Evolutionary conservation across 2,888 invertebrate genomes (phyloP).

Genomic region (Nebria salina): DNA sequence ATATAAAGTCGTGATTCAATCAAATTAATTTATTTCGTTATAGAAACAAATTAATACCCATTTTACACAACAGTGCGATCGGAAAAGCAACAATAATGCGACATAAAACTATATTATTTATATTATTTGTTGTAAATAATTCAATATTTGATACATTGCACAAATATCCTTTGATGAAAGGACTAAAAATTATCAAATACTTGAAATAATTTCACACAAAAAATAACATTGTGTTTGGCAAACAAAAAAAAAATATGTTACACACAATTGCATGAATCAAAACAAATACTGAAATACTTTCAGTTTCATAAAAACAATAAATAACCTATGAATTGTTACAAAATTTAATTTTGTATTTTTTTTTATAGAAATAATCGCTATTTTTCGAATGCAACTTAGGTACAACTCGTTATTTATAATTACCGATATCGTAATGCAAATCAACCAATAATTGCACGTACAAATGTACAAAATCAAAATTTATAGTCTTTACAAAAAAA

Average conservation of each 20-base stretch:
- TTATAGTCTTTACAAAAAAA: background rate
- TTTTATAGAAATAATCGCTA: slow-evolving; percentile 16
- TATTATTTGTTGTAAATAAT: slow-evolving; percentile 12
- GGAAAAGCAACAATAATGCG: slow-evolving; percentile 31
- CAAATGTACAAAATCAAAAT: background rate
- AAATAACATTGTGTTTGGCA: slow-evolving; percentile 52
- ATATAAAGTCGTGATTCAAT: slow-evolving; percentile 23
- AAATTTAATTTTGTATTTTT: slow-evolving; percentile 35
- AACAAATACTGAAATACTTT: slow-evolving; percentile 50
- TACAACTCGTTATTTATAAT: slow-evolving; percentile 7
- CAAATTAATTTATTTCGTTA: slow-evolving; percentile 43
- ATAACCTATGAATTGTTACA: slow-evolving; percentile 38
- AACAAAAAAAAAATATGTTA: slow-evolving; percentile 49
- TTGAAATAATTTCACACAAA: slow-evolving; percentile 53
- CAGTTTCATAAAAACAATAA: slow-evolving; percentile 50
- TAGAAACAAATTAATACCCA: slow-evolving; percentile 45
- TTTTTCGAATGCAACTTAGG: slow-evolving; percentile 11
- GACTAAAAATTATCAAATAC: slow-evolving; percentile 25
- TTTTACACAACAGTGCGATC: slow-evolving; percentile 45
- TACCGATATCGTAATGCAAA: background rate
- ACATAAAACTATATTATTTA: background rate
- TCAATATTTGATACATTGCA: slow-evolving; percentile 40
- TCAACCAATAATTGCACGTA: background rate
- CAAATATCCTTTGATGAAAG: slow-evolving; percentile 34
- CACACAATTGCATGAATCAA: slow-evolving; percentile 54